phyloP scores from a whole-genome alignment of 2,797 vertebrate species.

The Semotilus atromaculatus region DNA sequence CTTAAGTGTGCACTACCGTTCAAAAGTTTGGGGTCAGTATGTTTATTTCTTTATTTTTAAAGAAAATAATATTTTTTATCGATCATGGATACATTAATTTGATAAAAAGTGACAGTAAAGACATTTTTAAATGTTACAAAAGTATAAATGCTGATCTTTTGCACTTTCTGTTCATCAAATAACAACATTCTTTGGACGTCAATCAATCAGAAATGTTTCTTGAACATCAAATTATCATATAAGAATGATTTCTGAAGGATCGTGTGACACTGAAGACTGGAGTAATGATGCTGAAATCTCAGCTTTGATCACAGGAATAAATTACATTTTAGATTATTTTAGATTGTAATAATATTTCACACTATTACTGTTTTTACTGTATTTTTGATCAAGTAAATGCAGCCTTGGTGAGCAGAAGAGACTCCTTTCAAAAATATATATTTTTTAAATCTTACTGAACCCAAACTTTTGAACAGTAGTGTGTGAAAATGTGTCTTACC shows the following conservation, averaged over 20 bases:
- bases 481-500: constrained; percentile 73
- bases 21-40: background rate
- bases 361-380: background rate
- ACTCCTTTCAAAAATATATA: background rate
- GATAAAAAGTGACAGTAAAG: background rate
- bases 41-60: background rate
- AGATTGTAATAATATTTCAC: background rate
- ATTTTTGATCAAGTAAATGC: background rate
- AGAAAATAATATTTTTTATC: background rate
- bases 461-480: background rate
- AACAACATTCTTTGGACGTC: background rate
- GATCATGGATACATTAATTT: too few relatives aligned
- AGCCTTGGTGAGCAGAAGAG: background rate
- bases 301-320: background rate
- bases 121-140: background rate
- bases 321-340: background rate
- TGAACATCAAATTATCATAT: background rate
- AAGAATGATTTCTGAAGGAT: background rate
- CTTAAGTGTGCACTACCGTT: background rate
- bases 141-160: background rate
- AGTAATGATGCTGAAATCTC: background rate
- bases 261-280: background rate
- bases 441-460: background rate
- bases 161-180: background rate
- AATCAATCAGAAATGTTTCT: background rate